A percentile compares a stretch with the other conserved stretches of the same genome.
phyloP scores from a whole-genome alignment of 2,113 vertebrate species.

The Tragulus kanchil region DNA sequence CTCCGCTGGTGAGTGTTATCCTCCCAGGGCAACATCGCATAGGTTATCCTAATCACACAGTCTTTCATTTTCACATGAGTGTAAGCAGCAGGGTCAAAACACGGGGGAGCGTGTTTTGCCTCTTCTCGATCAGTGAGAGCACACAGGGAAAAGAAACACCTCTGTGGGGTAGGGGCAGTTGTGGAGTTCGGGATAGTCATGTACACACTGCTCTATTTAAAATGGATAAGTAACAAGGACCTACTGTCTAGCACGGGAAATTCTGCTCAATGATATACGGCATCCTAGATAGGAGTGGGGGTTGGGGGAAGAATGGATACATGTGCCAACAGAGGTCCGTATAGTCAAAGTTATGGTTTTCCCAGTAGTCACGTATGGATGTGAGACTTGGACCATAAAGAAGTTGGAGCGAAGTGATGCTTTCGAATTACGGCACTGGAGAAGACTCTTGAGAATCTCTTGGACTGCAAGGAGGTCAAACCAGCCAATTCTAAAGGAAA shows the following conservation, averaged over 20 bases:
- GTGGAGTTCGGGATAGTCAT: background rate
- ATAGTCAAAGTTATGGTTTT: background rate
- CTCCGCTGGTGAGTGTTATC: fast-evolving
- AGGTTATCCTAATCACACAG: background rate
- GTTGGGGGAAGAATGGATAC: background rate
- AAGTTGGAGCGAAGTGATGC: background rate
- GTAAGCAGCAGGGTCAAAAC: background rate
- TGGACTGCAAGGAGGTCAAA: background rate
- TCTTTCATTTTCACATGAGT: background rate
- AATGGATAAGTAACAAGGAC: background rate
- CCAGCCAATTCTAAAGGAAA: background rate
- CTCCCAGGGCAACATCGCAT: background rate
- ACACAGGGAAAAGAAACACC: background rate
- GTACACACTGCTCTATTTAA: background rate
- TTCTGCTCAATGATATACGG: background rate
- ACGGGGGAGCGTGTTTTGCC: background rate
- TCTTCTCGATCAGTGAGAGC: background rate
- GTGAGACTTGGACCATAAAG: background rate
- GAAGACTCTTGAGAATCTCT: background rate
- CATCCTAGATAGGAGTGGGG: background rate
- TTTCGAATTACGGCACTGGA: background rate
- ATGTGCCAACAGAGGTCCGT: background rate
- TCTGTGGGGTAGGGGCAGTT: background rate
- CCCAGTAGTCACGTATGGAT: background rate
- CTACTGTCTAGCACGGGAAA: background rate